Conservation (phyloP, 1,140 invertebrate genomes). For the Heliconius congener region DNA sequence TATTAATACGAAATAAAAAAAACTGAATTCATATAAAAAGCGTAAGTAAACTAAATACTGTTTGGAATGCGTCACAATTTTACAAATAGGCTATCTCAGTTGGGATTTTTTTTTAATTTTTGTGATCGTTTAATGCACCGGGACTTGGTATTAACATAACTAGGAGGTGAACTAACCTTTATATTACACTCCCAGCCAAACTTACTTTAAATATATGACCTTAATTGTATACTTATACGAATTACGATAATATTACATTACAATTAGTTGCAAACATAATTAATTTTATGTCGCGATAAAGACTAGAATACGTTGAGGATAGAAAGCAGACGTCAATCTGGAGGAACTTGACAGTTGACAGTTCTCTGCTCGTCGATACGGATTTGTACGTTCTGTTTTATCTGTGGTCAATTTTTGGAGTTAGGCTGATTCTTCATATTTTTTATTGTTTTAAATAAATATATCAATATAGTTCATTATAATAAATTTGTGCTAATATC, state of each 20-base stretch:
- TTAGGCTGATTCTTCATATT: constrained; percentile 18
- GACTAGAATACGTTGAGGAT: constrained; percentile 81
- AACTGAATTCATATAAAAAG: constrained; percentile 54
- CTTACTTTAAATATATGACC: constrained; percentile 75
- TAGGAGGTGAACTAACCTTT: constrained; percentile 67
- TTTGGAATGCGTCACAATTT: constrained; percentile 72
- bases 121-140: constrained; percentile 7
- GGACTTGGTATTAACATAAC: constrained; percentile 31
- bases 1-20: constrained; percentile 44
- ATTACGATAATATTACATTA: constrained; percentile 71
- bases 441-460: background rate
- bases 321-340: constrained; percentile 72
- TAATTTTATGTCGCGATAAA: constrained; percentile 72
- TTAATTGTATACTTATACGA: constrained; percentile 71
- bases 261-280: constrained; percentile 77
- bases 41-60: constrained; percentile 73
- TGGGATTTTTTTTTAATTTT: constrained; percentile 41
- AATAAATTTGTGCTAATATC: constrained; percentile 11
- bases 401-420: constrained; percentile 36
- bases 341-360: constrained; percentile 62
- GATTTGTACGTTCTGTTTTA: constrained; percentile 40
- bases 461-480: background rate
- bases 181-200: constrained; percentile 68
- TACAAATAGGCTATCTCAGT: constrained; percentile 60
- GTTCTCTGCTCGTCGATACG: constrained; percentile 55